Percentiles rank a stretch among this genome's conserved stretches.
phyloP scores from a whole-genome alignment of 1,140 invertebrate genomes.

The Eurosta solidaginis region DNA sequence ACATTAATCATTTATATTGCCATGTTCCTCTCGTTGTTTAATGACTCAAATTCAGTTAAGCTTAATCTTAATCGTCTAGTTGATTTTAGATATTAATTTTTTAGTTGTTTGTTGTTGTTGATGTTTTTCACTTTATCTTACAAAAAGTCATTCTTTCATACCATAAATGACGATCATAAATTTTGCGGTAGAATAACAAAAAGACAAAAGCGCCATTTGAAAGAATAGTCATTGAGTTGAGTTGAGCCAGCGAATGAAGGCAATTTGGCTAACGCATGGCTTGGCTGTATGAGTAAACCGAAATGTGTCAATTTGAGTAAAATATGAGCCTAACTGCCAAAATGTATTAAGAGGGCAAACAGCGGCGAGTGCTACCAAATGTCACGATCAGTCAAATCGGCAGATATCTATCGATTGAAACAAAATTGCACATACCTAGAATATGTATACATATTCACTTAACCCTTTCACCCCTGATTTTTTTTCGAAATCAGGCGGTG shows the following conservation, averaged over 20 bases:
- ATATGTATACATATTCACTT: not conserved
- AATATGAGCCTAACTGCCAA: slow-evolving; percentile 45
- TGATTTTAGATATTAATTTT: not conserved
- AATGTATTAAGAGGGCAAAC: slow-evolving; percentile 26
- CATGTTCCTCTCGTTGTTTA: slow-evolving; percentile 1
- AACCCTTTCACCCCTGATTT: no score
- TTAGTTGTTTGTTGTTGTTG: not conserved
- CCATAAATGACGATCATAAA: slow-evolving; percentile 11
- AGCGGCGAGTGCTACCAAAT: slow-evolving; percentile 29
- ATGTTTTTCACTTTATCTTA: slow-evolving; percentile 34
- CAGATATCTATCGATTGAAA: slow-evolving; percentile 24
- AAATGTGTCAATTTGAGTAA: slow-evolving; percentile 57
- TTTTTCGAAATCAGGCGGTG: no score
- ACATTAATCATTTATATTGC: not conserved
- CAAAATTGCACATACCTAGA: not conserved
- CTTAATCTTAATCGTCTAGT: slow-evolving; percentile 17
- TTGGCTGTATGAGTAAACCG: not conserved
- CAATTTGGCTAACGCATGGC: not conserved
- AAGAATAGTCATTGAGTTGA: slow-evolving; percentile 32
- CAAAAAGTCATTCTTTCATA: not conserved
- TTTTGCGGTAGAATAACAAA: slow-evolving; percentile 4
- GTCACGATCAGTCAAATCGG: slow-evolving; percentile 26
- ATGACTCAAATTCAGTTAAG: slow-evolving; percentile 3
- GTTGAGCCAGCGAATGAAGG: not conserved
- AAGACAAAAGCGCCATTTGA: slow-evolving; percentile 33